A percentile compares a stretch with the other conserved stretches of the same genome.
phyloP scores from a whole-genome alignment of 2,113 vertebrate species.

The Puffinus mauretanicus region DNA sequence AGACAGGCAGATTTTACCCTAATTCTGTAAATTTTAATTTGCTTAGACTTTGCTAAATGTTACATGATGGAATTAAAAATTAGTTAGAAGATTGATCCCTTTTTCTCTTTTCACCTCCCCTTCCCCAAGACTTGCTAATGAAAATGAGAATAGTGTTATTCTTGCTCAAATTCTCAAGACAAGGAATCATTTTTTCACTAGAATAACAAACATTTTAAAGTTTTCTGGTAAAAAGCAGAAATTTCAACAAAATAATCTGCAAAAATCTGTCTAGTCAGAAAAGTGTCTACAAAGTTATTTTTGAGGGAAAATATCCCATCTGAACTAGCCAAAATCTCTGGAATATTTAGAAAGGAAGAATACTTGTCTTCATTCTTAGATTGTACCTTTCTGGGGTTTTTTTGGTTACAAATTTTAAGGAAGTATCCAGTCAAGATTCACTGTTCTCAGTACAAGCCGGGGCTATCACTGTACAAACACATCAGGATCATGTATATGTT shows the following conservation, averaged over 20 bases:
- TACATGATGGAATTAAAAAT: neutral
- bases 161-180: neutral
- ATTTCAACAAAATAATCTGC: neutral
- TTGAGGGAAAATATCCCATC: neutral
- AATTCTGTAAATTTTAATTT: neutral
- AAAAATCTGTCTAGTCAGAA: neutral
- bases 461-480: neutral
- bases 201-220: neutral
- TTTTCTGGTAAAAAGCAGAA: neutral
- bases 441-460: neutral
- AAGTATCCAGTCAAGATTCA: neutral
- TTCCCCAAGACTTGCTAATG: neutral
- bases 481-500: neutral
- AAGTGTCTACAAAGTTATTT: neutral
- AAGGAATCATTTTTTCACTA: neutral
- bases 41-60: neutral
- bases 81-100: neutral
- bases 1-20: neutral
- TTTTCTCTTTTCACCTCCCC: neutral
- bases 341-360: neutral
- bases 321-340: neutral
- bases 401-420: neutral
- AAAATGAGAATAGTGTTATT: neutral
- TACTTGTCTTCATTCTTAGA: neutral
- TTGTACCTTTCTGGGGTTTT: neutral